Percentiles rank a stretch among this genome's conserved stretches.
phyloP scores from a whole-genome alignment of 2,113 vertebrate genomes.

The Bos indicus region DNA sequence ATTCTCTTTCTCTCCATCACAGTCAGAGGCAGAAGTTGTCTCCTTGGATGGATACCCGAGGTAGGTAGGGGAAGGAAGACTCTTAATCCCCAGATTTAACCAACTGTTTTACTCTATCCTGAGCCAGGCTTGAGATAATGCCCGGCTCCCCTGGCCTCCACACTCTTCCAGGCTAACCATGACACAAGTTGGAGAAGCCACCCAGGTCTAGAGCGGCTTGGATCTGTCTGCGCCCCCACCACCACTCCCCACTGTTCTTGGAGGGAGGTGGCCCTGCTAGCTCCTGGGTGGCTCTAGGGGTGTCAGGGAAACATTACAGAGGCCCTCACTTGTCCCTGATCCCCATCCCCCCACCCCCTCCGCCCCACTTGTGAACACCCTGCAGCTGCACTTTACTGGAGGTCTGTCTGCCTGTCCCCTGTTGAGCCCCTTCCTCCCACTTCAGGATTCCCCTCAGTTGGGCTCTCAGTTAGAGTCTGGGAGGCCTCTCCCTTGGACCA shows the following conservation, averaged over 20 bases:
- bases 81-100: background rate
- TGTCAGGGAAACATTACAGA: background rate
- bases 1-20: slow-evolving; percentile 27
- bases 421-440: background rate
- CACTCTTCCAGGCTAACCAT: background rate
- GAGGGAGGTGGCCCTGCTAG: background rate
- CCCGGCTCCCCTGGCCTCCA: background rate
- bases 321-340: background rate
- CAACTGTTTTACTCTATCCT: background rate
- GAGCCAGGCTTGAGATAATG: background rate
- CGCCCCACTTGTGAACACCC: background rate
- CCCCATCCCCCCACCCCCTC: background rate
- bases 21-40: background rate
- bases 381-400: background rate
- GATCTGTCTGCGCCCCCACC: background rate
- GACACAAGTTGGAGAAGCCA: background rate
- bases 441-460: background rate
- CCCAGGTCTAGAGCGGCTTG: background rate
- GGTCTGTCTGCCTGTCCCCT: background rate
- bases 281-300: background rate
- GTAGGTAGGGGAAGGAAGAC: background rate
- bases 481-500: background rate
- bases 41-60: background rate
- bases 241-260: background rate
- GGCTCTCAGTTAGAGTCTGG: background rate